Percentiles rank a stretch among this genome's conserved stretches.
Evolutionary conservation across 2,113 vertebrate species (phyloP).

Genomic region (Sula dactylatra): DNA sequence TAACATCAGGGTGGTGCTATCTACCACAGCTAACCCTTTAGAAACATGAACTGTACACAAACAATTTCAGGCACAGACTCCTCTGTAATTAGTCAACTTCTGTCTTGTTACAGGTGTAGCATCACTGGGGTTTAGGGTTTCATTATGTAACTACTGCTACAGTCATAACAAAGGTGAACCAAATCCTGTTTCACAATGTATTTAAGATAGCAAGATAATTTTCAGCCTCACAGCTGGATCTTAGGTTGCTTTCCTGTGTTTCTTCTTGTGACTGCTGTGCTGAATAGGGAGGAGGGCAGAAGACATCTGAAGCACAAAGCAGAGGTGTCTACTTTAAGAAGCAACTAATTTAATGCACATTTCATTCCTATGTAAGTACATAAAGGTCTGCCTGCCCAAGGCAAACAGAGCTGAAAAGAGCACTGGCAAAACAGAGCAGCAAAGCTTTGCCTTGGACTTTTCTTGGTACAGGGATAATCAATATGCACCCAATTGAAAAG

Average conservation of each 20-base stretch:
- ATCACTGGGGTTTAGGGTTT: slow-evolving; percentile 23
- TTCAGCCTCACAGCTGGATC: neutral
- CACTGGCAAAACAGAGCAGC: neutral
- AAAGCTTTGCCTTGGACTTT: neutral
- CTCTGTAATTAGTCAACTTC: slow-evolving; percentile 53
- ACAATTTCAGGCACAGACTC: slow-evolving; percentile 14
- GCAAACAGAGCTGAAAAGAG: slow-evolving; percentile 7
- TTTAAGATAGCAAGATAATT: neutral
- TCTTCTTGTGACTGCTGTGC: neutral
- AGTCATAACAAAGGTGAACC: neutral
- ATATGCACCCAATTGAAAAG: neutral
- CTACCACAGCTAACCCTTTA: neutral
- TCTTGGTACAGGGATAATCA: neutral
- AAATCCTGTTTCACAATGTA: slow-evolving; percentile 32
- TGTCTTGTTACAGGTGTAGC: slow-evolving; percentile 22
- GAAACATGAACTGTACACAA: slow-evolving; percentile 1
- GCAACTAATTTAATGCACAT: neutral
- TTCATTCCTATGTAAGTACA: slow-evolving; percentile 8
- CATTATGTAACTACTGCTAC: slow-evolving; percentile 36
- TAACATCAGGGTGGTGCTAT: slow-evolving; percentile 1
- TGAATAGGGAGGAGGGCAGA: neutral
- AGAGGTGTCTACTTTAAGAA: neutral
- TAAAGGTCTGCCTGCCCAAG: neutral
- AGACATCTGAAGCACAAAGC: neutral
- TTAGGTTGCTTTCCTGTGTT: neutral